phyloP scores from a whole-genome alignment of 2,888 invertebrate species.

The Chrysopilus asiliformis region DNA sequence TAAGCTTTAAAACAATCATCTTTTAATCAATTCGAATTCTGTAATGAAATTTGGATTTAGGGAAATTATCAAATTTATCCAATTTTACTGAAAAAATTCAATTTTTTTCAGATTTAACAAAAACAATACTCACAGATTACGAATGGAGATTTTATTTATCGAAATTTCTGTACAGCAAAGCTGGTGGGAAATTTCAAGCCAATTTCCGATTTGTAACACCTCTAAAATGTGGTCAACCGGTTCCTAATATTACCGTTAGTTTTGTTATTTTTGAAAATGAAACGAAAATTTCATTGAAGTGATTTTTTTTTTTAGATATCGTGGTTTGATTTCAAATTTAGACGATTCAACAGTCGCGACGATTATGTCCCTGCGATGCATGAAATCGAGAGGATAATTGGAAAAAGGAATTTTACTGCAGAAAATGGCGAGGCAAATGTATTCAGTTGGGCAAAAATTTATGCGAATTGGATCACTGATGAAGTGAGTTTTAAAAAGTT shows the following conservation, averaged over 20 bases:
- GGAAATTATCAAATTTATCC: no score
- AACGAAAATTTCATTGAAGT: slow-evolving; percentile 1
- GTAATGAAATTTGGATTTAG: no score
- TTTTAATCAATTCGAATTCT: no score
- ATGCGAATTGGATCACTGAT: slow-evolving; percentile 64
- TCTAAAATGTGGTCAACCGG: slow-evolving; percentile 47
- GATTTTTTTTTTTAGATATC: slow-evolving; percentile 10
- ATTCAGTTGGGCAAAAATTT: slow-evolving; percentile 57
- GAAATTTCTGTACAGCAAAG: slow-evolving; percentile 54
- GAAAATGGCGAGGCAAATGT: slow-evolving; percentile 48
- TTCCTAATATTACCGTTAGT: slow-evolving; percentile 42
- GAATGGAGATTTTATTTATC: slow-evolving; percentile 51
- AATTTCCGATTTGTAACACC: slow-evolving; percentile 50
- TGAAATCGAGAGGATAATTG: slow-evolving; percentile 42
- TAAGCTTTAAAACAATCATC: neutral
- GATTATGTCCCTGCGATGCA: slow-evolving; percentile 66
- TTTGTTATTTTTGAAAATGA: slow-evolving; percentile 3
- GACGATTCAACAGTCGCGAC: slow-evolving; percentile 44
- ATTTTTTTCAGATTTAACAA: slow-evolving; percentile 39
- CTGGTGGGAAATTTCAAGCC: slow-evolving; percentile 52
- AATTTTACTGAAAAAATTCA: no score
- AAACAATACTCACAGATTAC: slow-evolving; percentile 36
- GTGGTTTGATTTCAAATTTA: slow-evolving; percentile 43
- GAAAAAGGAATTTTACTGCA: slow-evolving; percentile 41
- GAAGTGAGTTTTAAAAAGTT: slow-evolving; percentile 38